Evolutionary conservation across 2,113 vertebrate species (phyloP), one percentile per base, ranked within the genome.

Genomic region (Megalops atlanticus): DNA sequence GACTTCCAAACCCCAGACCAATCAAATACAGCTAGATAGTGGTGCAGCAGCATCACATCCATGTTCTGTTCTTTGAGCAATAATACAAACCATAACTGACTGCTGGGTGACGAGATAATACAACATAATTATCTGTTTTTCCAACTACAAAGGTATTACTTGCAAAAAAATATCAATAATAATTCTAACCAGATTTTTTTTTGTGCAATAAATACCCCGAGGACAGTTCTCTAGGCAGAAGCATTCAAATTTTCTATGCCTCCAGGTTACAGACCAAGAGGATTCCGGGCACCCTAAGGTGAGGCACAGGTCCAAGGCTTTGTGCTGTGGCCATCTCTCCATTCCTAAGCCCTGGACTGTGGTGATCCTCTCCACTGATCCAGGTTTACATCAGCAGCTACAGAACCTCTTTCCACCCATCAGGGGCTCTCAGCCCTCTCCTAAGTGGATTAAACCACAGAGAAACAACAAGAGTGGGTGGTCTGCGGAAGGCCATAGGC

Each of bases 401-500:
- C 40, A 45, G 31, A 43, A 36, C 64, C 39, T 36, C 58, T 68
- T 36, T 36, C 18, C 40, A 79, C 72, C 58, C 40, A 70, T 43
- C 12, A 33, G 38, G 69, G 35, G 77, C 41, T 70, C 40, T 79
- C 21, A 69, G 39, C 45, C 43, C 36, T 72, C 78, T 49, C 41
- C 16, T n/a, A 68, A 31, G 41, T 43, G 41, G 31, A 47, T 79
- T 38, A 49, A n/a, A 64, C 12, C 58, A 79, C 40, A 79, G 33
- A 39, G 76, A 38, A n/a, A 54, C 31, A 47, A 77, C 45, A 40
- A 36, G 27, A 4, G 75, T 47, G 47, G 74, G 75, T 35, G 75
- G 52, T 40, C 73, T 80, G n/a, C 45, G 38, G 58, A 12, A 40
- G 38, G 68, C n/a, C 39, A 68, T 40, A 8, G 49, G 92, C 90